Base-by-base conservation (phyloP, 2,113 vertebrate species). In the Corythoichthys intestinalis region DNA sequence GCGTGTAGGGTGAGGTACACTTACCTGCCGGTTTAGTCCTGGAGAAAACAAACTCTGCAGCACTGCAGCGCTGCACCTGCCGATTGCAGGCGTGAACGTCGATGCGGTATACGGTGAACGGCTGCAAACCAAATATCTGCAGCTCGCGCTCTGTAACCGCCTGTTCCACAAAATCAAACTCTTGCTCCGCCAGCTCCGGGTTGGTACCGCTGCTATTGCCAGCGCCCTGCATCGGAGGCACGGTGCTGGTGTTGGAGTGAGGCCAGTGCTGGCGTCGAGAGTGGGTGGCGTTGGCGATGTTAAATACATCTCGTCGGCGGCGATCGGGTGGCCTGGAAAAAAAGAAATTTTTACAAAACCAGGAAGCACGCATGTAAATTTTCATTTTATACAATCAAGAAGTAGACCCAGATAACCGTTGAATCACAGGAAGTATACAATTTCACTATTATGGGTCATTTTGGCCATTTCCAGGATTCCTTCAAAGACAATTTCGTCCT, bases 61-160 rank as follows among this genome's bases (percentile, higher is more conserved):
- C 96, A 0, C 97, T 99, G 79, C 97, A 99, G 74, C 95, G 92
- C 0, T 92, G 92, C 0, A 96, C 95, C 82, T 97, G 95, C 0
- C 94, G 92, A 77, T 98, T 98, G 82, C 97, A 99, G 71, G 96
- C 97, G 65, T 99, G 97, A 20, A 99, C 94, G 72, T 99, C 96
- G 0, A 99, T 96, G 79, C 95, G 96, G 89, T 99, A 99, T 5
- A 97, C 88, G 0, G 96, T 98, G 67, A 99, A 98, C 1, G 96
- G 95, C 83, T 93, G 91, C 63, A 99, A 92, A 56, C 93, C 91
- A 0, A 89, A 92, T 72, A 99, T 95, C 7, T 97, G 94, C 0
- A 94, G 92, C 64, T 92, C 95, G 7, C 92, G 93, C 77, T 93
- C 93, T 1, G 90, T 90, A 86, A 98, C 94, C 39, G 93, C 89